Evolutionary conservation across 2,113 vertebrate species (phyloP), one percentile per base, ranked within the genome.

Genomic region (Thunnus thynnus): DNA sequence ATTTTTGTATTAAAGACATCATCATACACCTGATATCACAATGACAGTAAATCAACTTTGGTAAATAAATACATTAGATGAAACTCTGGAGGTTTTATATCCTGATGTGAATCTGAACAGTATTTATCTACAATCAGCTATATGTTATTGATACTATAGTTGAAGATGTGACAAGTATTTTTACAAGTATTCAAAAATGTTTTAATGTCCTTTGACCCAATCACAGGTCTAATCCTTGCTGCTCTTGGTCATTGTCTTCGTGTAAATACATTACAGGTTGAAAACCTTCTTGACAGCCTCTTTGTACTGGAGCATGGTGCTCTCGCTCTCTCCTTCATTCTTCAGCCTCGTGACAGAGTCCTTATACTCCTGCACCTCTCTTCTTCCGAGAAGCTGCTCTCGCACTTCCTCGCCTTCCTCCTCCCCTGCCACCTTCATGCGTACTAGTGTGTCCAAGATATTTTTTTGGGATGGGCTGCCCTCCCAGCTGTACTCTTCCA

Each of bases 401-500:
- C 83, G 58, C 55, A 83, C 90, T 13, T 91, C 86, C 36, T 83
- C 61, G 0, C 60, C 72, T 0, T 93, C 94, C 69, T 92, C 95
- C 1, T 92, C 90, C 1, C 92, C 93, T 0, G 91, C 84, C 2
- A 84, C 80, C 80, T 89, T 93, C 73, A 96, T 96, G 50, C 76
- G 94, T 3, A 93, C 74, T 11, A 99, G 88, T 0, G 94, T 95
- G 46, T 96, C 91, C 76, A 99, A 32, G 32, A 94, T 67, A 13
- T 94, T 99, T 83, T 88, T 96, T 84, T 98, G 95, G 44, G 97
- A 99, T 0, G 84, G 13, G 77, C 97, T 99, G 0, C 95, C 96
- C 85, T 98, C 95, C 98, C 98, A 99, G 47, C 93, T 57, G 46
- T 97, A 99, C 46, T 99, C 96, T 60, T 98, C 97, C 96, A 97